These are phyloP conservation scores for Diloba caeruleocephala DNA, from an alignment of 2,888 invertebrate genomes.

Conservation along the genomic window DNA sequence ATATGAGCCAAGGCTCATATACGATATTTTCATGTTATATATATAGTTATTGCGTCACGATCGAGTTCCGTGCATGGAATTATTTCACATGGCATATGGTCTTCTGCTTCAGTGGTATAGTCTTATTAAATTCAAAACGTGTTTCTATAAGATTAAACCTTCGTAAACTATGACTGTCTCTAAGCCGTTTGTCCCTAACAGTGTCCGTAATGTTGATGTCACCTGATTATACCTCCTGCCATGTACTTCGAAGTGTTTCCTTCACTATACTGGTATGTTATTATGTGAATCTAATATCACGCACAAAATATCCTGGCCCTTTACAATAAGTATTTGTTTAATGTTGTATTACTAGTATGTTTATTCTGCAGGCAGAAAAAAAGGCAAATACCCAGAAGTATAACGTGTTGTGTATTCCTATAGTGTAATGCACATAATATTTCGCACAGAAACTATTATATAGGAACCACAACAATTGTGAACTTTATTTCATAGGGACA, in stretches of 20 bases:
- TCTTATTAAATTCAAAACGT: too few relatives aligned
- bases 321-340: not conserved
- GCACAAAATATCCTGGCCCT: slow-evolving; percentile 8
- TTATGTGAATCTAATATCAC: slow-evolving; percentile 8
- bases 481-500: too few relatives aligned
- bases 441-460: not conserved
- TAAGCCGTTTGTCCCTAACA: not conserved
- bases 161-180: not conserved
- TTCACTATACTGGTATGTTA: slow-evolving; percentile 2
- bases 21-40: too few relatives aligned
- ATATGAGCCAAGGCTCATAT: too few relatives aligned
- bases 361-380: slow-evolving; percentile 21
- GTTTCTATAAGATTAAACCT: too few relatives aligned
- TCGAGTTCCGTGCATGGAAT: too few relatives aligned
- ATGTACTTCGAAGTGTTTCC: slow-evolving; percentile 5
- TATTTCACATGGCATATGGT: too few relatives aligned
- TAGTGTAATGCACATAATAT: not conserved
- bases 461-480: too few relatives aligned
- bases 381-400: too few relatives aligned
- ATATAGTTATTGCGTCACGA: too few relatives aligned
- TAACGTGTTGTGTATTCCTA: too few relatives aligned
- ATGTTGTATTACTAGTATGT: not conserved
- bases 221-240: not conserved
- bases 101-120: too few relatives aligned
- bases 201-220: not conserved